Base-by-base conservation (phyloP, 2,888 invertebrate species). In the Lasioglossum lativentre region DNA sequence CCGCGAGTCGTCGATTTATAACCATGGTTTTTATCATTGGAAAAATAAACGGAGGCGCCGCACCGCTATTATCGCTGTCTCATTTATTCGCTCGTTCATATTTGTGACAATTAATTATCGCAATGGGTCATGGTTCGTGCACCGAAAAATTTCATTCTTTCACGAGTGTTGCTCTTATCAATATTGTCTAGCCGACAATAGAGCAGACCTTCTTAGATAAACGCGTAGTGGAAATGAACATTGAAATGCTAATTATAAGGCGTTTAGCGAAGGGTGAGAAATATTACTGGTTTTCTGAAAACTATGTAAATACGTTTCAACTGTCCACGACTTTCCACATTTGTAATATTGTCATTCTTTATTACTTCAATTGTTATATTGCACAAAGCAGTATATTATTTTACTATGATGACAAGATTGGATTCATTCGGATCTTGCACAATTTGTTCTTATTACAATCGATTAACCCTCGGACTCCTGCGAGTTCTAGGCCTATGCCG, bases 1-100 rank as follows among this genome's bases (percentile, higher is more conserved):
- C 73, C 81, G 79, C 79, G 81, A 87, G 79, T 80, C 75, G 74
- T 71, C 78, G 78, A 80, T 80, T 80, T 78, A 59, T 71, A 30
- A 68, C n/a, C 72, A 76, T 40, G 80, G 40, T 79, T 90, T 90
- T 89, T 85, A 88, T 90, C 83, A 71, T 16, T 52, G 83, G 73
- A 88, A 83, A 88, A 90, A 89, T 82, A 89, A 89, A 84, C 75
- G 52, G 72, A 83, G 72, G 40, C 63, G 73, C 59, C 34, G 40
- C 63, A 71, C 59, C 34, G 68, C 86, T 90, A 89, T 90, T 86
- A 86, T 52, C n/a, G 38, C 47, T 23, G 66, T 52, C 71, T 72
- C 68, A 42, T 76, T 63, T 68, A 45, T 30, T 66, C 47, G 70
- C 70, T 52, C 70, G 75, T 52, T 76, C 56, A 68, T 19, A 30